phyloP scores from a whole-genome alignment of 2,888 invertebrate genomes.

The Tetragonula carbonaria region DNA sequence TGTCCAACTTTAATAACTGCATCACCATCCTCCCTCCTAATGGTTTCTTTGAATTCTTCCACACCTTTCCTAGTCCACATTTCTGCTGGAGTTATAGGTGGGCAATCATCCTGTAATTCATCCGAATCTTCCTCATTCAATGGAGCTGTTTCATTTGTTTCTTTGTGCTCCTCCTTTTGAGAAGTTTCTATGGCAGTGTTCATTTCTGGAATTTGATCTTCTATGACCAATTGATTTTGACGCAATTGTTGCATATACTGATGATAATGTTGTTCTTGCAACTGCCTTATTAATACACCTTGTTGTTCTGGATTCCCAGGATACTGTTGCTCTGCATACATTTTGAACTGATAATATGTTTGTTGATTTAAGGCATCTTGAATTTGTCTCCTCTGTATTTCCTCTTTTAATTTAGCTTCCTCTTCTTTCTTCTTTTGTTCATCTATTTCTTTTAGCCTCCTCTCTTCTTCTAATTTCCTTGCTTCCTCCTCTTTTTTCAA shows the following conservation, averaged over 20 bases:
- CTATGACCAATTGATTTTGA: slow-evolving; percentile 81
- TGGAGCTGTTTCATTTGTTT: slow-evolving; percentile 67
- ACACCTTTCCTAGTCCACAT: slow-evolving; percentile 98
- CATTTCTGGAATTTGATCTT: slow-evolving; percentile 73
- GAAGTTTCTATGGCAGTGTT: slow-evolving; percentile 49
- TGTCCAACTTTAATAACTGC: slow-evolving; percentile 97
- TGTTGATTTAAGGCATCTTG: slow-evolving; percentile 98
- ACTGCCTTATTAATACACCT: slow-evolving; percentile 95
- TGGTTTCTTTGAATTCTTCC: slow-evolving; percentile 94
- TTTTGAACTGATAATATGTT: slow-evolving; percentile 94
- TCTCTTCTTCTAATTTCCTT: slow-evolving; percentile 86
- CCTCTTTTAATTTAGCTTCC: slow-evolving; percentile 88
- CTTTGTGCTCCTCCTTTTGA: slow-evolving; percentile 54
- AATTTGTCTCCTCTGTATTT: slow-evolving; percentile 91
- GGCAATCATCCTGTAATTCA: slow-evolving; percentile 80
- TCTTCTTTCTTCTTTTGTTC: slow-evolving; percentile 85
- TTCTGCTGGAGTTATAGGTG: slow-evolving; percentile 90
- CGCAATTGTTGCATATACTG: slow-evolving; percentile 98
- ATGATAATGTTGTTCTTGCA: slow-evolving; percentile 99
- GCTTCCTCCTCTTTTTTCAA: slow-evolving; percentile 87
- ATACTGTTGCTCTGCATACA: slow-evolving; percentile 97
- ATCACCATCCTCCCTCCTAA: slow-evolving; percentile 92
- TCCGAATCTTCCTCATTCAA: slow-evolving; percentile 74
- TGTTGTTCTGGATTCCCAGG: slow-evolving; percentile 95
- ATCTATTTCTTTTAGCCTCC: slow-evolving; percentile 85